Evolutionary conservation across 2,888 invertebrate genomes (phyloP).

Genomic region (Crocallis elinguaria): DNA sequence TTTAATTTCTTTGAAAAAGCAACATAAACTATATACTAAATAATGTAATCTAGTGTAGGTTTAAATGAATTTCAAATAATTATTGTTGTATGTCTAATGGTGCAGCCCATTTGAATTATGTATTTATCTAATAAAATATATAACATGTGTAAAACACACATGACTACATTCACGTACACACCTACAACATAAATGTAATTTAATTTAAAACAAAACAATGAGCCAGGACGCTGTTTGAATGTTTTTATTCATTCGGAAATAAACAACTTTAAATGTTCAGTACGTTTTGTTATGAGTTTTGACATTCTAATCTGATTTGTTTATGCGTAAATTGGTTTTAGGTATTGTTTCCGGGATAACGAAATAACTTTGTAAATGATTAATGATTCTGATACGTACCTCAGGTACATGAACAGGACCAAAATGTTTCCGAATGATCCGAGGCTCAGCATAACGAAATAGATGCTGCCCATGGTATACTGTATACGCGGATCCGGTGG

Average conservation of each 20-base stretch:
- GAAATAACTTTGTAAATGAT: not conserved
- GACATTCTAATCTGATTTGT: slow-evolving; percentile 5
- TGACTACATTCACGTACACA: too few relatives aligned
- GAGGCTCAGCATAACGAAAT: slow-evolving; percentile 85
- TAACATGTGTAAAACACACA: too few relatives aligned
- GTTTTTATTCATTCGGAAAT: slow-evolving; percentile 4
- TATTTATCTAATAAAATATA: too few relatives aligned
- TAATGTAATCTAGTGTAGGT: too few relatives aligned
- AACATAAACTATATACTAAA: too few relatives aligned
- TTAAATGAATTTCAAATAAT: too few relatives aligned
- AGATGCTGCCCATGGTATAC: slow-evolving; percentile 86
- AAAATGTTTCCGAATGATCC: slow-evolving; percentile 88
- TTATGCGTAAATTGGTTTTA: not conserved
- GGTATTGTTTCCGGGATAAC: not conserved
- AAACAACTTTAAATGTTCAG: slow-evolving; percentile 4
- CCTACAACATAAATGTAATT: not conserved
- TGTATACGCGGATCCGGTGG: slow-evolving; percentile 85
- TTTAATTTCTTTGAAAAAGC: too few relatives aligned
- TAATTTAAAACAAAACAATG: not conserved
- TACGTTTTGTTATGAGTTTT: too few relatives aligned
- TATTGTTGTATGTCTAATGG: too few relatives aligned
- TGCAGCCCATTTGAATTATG: too few relatives aligned
- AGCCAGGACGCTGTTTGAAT: not conserved
- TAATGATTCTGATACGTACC: slow-evolving; percentile 67
- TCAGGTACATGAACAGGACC: slow-evolving; percentile 89